phyloP scores from a whole-genome alignment of 2,888 invertebrate genomes.

The Ernsta delagoae region DNA sequence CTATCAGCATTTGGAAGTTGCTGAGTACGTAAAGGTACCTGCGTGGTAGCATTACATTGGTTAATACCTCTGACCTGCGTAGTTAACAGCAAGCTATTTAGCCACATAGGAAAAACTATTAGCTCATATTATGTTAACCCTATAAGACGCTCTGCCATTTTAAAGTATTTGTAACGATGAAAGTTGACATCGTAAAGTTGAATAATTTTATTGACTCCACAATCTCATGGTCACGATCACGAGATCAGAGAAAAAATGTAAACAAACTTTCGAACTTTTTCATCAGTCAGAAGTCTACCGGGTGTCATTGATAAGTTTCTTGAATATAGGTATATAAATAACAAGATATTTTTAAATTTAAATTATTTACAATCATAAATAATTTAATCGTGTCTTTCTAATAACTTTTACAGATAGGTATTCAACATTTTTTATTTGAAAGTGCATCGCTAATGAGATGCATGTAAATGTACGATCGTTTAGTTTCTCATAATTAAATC shows the following conservation, averaged over 20 bases:
- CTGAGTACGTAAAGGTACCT: no score
- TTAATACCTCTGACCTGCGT: no score
- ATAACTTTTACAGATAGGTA: slow-evolving; percentile 1
- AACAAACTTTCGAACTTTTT: slow-evolving; percentile 32
- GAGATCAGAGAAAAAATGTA: slow-evolving; percentile 40
- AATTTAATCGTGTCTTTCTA: not conserved
- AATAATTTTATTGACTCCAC: slow-evolving; percentile 39
- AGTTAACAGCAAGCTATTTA: no score
- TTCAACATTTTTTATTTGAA: slow-evolving; percentile 15
- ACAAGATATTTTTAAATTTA: slow-evolving; percentile 6
- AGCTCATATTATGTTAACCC: not conserved
- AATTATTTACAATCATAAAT: no score
- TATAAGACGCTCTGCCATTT: not conserved
- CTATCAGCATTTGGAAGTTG: no score
- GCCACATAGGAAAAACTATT: not conserved
- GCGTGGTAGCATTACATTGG: no score
- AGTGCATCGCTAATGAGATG: slow-evolving; percentile 20
- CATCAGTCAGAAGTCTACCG: slow-evolving; percentile 3
- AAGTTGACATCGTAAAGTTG: slow-evolving; percentile 43
- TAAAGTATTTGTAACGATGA: slow-evolving; percentile 17
- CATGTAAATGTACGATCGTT: slow-evolving; percentile 17
- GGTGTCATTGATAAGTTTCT: not conserved
- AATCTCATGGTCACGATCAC: slow-evolving; percentile 37
- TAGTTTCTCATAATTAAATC: no score
- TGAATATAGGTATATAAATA: not conserved